Conservation (phyloP, 2,797 vertebrate species). For the Hippocampus kuda region DNA sequence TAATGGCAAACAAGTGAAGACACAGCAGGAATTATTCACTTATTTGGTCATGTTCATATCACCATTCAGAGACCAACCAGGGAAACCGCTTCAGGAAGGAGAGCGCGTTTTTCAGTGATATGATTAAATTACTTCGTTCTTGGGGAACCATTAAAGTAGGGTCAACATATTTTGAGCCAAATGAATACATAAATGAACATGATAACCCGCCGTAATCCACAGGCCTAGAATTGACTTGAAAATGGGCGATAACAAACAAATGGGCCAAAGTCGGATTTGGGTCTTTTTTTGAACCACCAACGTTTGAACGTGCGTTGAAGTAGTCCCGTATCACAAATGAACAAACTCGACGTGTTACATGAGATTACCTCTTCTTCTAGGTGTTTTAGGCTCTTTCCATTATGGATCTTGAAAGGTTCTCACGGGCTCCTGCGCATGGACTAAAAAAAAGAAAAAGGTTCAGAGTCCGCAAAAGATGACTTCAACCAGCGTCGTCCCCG, state of each 20-base stretch:
- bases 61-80: not conserved
- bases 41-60: not conserved
- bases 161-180: not conserved
- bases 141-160: too few relatives aligned
- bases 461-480: not conserved
- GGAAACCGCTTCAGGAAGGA: not conserved
- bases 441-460: not conserved
- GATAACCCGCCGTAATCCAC: not conserved
- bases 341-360: not conserved
- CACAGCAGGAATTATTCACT: not conserved
- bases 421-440: too few relatives aligned
- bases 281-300: not conserved
- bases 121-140: too few relatives aligned
- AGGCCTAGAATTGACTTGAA: not conserved
- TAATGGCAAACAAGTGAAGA: not conserved
- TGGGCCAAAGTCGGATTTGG: not conserved
- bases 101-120: not conserved
- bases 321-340: not conserved
- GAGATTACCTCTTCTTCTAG: not conserved
- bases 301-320: not conserved
- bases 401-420: not conserved
- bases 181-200: not conserved
- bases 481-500: not conserved
- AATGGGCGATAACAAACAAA: not conserved
- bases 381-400: conserved; percentile 2